Evolutionary conservation across 2,113 vertebrate species (phyloP), one percentile per base, ranked within the genome.

Genomic region (Physeter macrocephalus): DNA sequence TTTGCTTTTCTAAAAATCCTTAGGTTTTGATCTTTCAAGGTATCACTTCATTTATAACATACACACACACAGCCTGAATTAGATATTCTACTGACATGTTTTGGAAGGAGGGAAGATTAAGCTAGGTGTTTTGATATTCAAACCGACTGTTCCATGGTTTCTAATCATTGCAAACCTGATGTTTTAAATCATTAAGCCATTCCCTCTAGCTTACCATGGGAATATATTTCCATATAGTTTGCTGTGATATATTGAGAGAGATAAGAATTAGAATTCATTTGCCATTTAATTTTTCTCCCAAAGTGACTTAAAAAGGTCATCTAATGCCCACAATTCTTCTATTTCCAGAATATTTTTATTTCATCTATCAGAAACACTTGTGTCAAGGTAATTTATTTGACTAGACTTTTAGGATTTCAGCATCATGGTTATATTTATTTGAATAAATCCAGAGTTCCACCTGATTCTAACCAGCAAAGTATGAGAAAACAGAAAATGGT

Each of bases 141-240:
- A 95, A 92, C 64, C 20, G 59, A 95, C 75, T 72, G 36, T 90
- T 97, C 74, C 62, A 90, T 82, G 80, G 96, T 97, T 95, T 93
- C 95, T 96, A 96, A 97, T 97, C 96, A 95, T 95, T 94, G 93
- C 90, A 96, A 97, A 95, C 93, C 96, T 97, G 95, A 97, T 96
- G 90, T 90, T 97, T 97, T 98, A 97, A 97, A 96, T 97, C 96
- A 98, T 95, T 98, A 95, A 98, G 85, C 54, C 64, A 97, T 95
- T 87, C 87, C 93, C 84, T 95, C 71, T 88, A 92, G 69, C 96
- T 98, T 95, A 94, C 95, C 94, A 94, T 49, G 88, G 81, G 94
- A 97, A 98, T 98, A 97, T 93, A 98, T 97, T 98, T 98, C 94
- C 97, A 97, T 97, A 96, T 94, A 96, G 88, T 95, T 97, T 94